A percentile compares a stretch with the other conserved stretches of the same genome.
Conservation (phyloP, 2,888 invertebrate species). For the Andrena marginata region DNA sequence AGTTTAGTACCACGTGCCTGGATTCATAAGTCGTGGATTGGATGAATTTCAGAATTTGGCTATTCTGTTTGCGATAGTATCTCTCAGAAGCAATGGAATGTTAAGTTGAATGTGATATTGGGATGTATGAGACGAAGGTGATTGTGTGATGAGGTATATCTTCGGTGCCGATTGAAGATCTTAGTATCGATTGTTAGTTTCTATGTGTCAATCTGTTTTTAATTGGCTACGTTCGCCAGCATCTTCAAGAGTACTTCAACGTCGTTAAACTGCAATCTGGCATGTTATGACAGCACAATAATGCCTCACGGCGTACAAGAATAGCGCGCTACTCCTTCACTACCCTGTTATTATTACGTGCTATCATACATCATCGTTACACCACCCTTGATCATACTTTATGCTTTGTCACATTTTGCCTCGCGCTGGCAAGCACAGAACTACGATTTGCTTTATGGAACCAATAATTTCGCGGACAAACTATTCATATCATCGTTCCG, state of each 20-base stretch:
- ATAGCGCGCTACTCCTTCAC: conserved; percentile 4
- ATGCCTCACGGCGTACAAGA: background rate
- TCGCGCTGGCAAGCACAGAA: background rate
- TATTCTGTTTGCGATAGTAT: no score
- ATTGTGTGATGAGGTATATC: no score
- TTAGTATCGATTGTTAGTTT: no score
- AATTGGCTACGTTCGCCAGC: background rate
- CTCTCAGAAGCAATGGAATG: no score
- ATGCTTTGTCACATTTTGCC: conserved; percentile 9
- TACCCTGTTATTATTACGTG: conserved; percentile 21
- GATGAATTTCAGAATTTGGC: no score
- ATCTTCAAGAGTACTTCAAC: background rate
- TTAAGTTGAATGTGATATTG: no score
- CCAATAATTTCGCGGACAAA: background rate
- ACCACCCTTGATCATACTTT: background rate
- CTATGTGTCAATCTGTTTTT: background rate
- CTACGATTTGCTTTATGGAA: background rate
- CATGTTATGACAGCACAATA: background rate
- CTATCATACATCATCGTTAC: conserved; percentile 34
- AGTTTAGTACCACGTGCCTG: no score
- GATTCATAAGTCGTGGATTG: no score
- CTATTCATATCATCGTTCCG: background rate
- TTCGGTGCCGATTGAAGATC: no score
- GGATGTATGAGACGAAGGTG: no score
- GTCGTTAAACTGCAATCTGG: background rate